phyloP scores from a whole-genome alignment of 2,888 invertebrate genomes.

The Polydrusus pterygomalis region DNA sequence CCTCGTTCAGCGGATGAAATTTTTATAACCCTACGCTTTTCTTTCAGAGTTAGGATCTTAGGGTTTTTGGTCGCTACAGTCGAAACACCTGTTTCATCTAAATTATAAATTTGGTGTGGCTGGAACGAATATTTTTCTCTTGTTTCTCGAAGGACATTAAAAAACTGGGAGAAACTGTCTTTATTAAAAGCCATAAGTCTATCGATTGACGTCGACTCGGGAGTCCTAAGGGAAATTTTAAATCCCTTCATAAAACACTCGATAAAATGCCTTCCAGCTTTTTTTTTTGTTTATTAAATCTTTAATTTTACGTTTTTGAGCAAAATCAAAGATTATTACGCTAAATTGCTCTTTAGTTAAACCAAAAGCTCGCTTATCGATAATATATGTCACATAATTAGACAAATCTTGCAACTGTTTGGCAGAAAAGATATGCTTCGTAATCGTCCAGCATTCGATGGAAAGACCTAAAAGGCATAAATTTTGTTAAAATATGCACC shows the following conservation, averaged over 20 bases:
- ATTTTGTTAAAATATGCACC: not conserved
- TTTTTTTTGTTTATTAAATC: not conserved
- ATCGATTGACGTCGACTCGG: too few species aligned
- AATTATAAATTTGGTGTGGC: too few species aligned
- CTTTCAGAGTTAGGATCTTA: too few species aligned
- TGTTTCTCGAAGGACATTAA: too few species aligned
- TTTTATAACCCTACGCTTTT: not conserved
- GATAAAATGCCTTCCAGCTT: not conserved
- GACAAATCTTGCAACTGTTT: conserved; percentile 24
- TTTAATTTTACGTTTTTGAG: conserved; percentile 35
- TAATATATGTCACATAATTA: conserved; percentile 22
- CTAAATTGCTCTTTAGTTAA: conserved; percentile 40
- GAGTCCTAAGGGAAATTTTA: too few species aligned
- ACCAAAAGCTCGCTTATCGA: conserved; percentile 42
- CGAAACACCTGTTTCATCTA: too few species aligned
- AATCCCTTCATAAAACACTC: too few species aligned
- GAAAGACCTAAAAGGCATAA: conserved; percentile 1
- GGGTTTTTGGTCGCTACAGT: too few species aligned
- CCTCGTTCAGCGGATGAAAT: conserved; percentile 34
- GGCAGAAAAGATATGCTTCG: conserved; percentile 39
- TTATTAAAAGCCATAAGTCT: too few species aligned
- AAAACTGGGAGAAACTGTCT: too few species aligned
- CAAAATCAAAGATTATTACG: conserved; percentile 37
- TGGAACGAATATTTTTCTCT: too few species aligned
- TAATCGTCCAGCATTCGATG: conserved; percentile 38